Evolutionary conservation across 2,797 vertebrate species (phyloP).

Genomic region (Hemibagrus guttatus): DNA sequence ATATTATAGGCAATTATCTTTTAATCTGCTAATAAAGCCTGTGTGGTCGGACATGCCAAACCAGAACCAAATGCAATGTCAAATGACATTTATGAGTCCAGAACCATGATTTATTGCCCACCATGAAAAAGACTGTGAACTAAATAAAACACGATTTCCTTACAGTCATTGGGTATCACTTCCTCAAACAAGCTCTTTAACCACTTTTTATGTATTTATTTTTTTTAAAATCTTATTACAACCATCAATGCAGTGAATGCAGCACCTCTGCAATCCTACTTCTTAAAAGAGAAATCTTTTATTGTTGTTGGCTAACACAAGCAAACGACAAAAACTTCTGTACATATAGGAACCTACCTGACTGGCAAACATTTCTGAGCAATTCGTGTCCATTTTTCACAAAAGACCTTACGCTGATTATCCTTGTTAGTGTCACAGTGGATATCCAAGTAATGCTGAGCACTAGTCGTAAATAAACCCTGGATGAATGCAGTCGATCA

Average conservation of each 20-base stretch:
- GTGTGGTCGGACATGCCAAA: constrained; percentile 30
- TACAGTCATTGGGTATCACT: not conserved
- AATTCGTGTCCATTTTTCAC: not conserved
- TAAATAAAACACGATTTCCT: not conserved
- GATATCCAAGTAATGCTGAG: not conserved
- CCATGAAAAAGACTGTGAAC: too few relatives aligned
- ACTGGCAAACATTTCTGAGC: not conserved
- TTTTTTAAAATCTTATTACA: not conserved
- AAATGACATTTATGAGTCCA: not conserved
- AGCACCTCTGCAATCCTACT: too few relatives aligned
- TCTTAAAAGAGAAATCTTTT: not conserved
- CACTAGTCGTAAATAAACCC: not conserved
- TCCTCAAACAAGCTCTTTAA: not conserved
- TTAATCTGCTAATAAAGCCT: constrained; percentile 47
- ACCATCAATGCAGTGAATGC: not conserved
- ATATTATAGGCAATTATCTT: constrained; percentile 27
- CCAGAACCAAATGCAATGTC: constrained; percentile 20
- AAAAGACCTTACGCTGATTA: not conserved
- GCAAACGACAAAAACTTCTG: not conserved
- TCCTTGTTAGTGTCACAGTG: not conserved
- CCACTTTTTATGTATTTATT: too few relatives aligned
- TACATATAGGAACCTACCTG: not conserved
- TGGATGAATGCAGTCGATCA: not conserved
- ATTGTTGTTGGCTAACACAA: not conserved
- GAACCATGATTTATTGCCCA: too few relatives aligned